Percentiles rank a stretch among this genome's conserved stretches.
Evolutionary conservation across 2,797 vertebrate genomes (phyloP).

Genomic region (Lacerta agilis): DNA sequence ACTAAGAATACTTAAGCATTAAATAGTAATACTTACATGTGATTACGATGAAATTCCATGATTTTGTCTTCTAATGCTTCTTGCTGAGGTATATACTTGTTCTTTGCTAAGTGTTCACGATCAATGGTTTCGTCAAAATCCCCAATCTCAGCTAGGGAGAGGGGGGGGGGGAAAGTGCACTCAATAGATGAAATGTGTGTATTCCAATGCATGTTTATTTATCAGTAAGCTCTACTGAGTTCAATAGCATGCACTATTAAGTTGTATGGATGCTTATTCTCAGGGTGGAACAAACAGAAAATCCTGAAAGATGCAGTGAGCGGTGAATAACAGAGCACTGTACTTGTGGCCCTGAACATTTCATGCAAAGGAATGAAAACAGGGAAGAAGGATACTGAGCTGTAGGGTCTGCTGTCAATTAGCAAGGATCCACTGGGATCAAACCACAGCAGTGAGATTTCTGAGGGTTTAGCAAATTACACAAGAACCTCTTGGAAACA

Average conservation of each 20-base stretch:
- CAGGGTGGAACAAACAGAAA: neutral
- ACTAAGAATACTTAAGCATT: neutral
- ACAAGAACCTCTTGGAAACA: neutral
- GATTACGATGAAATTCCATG: slow-evolving; percentile 93
- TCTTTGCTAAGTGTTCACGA: slow-evolving; percentile 94
- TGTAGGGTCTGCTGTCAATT: neutral
- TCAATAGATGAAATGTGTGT: neutral
- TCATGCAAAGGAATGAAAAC: neutral
- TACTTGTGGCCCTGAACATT: neutral
- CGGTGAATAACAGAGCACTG: neutral
- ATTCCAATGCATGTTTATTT: neutral
- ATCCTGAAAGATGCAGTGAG: neutral
- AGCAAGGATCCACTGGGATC: neutral
- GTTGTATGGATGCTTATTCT: neutral
- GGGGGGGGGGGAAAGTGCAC: neutral
- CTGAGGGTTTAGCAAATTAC: neutral
- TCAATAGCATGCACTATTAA: neutral
- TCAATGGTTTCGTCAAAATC: slow-evolving; percentile 96
- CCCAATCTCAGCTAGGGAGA: slow-evolving; percentile 91
- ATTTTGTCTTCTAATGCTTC: slow-evolving; percentile 95
- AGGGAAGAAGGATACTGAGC: neutral
- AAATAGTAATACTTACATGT: slow-evolving; percentile 85
- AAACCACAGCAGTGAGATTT: neutral
- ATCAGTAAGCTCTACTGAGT: neutral
- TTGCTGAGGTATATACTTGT: slow-evolving; percentile 96